These are phyloP conservation scores for Drosophila sucinea DNA, from an alignment of 1,140 invertebrate species.

Conservation along the genomic window DNA sequence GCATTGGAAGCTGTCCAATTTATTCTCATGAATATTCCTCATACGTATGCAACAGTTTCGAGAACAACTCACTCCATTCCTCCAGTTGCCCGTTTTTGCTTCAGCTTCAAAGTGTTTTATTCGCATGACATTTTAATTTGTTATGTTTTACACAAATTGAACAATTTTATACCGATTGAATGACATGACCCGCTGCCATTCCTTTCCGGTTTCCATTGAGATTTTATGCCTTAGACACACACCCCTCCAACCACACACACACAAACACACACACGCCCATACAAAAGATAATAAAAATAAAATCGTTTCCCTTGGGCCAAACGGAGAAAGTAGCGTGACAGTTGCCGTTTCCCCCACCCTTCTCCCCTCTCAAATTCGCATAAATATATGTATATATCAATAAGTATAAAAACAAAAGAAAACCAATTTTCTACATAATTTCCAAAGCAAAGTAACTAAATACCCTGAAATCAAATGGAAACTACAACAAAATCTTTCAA, in stretches of 20 bases:
- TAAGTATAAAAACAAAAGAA: conserved; percentile 54
- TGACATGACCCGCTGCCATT: not conserved
- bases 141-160: conserved; percentile 55
- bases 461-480: conserved; percentile 6
- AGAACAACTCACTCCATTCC: not conserved
- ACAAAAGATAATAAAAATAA: conserved; percentile 9
- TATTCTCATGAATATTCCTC: conserved; percentile 5
- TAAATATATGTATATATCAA: conserved; percentile 24
- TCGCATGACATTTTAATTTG: conserved; percentile 63
- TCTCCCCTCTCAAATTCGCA: conserved; percentile 28
- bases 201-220: conserved; percentile 5
- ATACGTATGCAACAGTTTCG: conserved; percentile 12
- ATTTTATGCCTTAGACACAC: conserved; percentile 22
- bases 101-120: conserved; percentile 3
- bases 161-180: conserved; percentile 43
- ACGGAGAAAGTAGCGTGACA: conserved; percentile 21
- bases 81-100: not conserved
- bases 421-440: conserved; percentile 65
- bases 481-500: too few relatives aligned
- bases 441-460: conserved; percentile 6
- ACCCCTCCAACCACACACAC: not conserved
- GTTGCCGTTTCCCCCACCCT: conserved; percentile 3
- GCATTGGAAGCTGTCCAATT: not conserved
- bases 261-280: conserved; percentile 1
- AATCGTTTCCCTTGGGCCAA: not conserved